Evolutionary conservation across 1,140 invertebrate genomes (phyloP), one percentile per base, ranked within the genome.

Genomic region (Trichoplusia ni): DNA sequence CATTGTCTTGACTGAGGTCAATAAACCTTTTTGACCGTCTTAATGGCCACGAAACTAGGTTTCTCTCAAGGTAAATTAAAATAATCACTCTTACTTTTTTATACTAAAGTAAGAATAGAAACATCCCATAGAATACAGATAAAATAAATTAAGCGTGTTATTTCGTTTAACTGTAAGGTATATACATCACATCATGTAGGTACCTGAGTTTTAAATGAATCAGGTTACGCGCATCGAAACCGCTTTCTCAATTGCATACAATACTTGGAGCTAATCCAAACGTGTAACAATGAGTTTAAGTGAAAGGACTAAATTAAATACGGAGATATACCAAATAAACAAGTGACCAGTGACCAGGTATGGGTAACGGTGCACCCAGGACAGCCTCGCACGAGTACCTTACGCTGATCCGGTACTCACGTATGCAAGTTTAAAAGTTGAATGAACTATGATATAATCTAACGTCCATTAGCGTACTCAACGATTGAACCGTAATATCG

Each of bases 1-100:
- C 81, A 74, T 71, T 76, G 79, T 79, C 77, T 77, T 60, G 53
- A 51, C 1, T 18, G 46, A 71, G 75, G 81, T 76, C 71, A 71
- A 69, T 49, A 73, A 77, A 69, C 81, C 67, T 68, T 73, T 71
- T 72, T 72, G 71, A 81, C 60, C 70, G 62, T 61, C 46, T 40
- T 67, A 53, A 67, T 60, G 8, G 14, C 9, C 58, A 18, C 13
- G 13, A 59, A 62, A 51, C 23, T 51, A 33, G 67, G 54, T 29
- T 54, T 46, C 14, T 35, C 58, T 46, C 63, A 63, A 70, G 63
- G 63, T 53, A 42, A 69, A 56, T 51, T 38, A 49, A 31, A 8
- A 2, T 16, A 23, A 11, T 54, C 25, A 64, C 67, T 69, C 21
- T 69, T 69, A 64, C 67, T 69, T 69, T 64, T 44, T 42, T 37